Evolutionary conservation across 2,113 vertebrate species (phyloP).

Genomic region (Ardeotis arabs): DNA sequence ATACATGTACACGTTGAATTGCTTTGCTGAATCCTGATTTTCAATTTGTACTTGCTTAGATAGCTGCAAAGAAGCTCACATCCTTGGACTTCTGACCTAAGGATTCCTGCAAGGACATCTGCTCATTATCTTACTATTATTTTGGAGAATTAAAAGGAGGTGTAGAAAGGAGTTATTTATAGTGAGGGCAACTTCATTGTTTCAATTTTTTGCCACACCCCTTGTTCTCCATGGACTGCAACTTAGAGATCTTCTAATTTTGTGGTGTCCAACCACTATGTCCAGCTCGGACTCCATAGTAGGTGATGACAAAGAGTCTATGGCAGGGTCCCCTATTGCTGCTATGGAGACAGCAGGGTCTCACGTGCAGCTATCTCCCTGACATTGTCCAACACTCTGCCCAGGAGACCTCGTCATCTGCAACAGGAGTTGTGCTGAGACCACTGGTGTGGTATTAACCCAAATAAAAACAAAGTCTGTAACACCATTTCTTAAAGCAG

Average conservation of each 20-base stretch:
- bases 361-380: no score
- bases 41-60: not conserved
- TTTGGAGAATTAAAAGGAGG: not conserved
- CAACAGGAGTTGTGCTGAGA: not conserved
- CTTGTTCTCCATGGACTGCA: not conserved
- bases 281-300: not conserved
- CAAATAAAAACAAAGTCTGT: not conserved
- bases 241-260: not conserved
- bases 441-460: not conserved
- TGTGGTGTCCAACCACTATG: not conserved
- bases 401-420: not conserved
- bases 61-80: not conserved
- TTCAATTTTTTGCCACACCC: not conserved
- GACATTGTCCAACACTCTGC: not conserved
- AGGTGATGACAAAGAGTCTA: no score
- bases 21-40: not conserved
- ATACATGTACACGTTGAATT: not conserved
- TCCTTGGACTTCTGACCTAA: no score
- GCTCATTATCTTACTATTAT: fast-evolving
- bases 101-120: not conserved
- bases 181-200: not conserved
- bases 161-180: not conserved
- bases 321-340: fast-evolving
- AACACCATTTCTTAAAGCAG: not conserved
- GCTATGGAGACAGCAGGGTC: not conserved